A percentile compares a stretch with the other conserved stretches of the same genome.
phyloP scores from a whole-genome alignment of 2,797 vertebrate species.

The Natrix natrix region DNA sequence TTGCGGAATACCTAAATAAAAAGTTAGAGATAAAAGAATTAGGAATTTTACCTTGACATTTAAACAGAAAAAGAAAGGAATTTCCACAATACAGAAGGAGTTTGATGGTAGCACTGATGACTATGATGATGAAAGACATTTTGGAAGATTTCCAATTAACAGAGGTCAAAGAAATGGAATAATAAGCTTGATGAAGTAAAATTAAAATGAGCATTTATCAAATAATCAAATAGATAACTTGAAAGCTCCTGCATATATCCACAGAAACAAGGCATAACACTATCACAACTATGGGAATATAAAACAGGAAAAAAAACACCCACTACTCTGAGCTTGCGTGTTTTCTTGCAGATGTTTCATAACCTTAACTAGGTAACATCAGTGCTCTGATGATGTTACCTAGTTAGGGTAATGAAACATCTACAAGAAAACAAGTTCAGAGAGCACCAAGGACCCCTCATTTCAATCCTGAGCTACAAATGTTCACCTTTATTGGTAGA shows the following conservation, averaged over 20 bases:
- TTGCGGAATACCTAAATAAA: not conserved
- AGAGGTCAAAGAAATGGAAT: not conserved
- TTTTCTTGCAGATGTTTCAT: too few species aligned
- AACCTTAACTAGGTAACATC: too few species aligned
- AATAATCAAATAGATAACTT: not conserved
- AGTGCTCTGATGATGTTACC: too few species aligned
- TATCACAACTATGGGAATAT: not conserved
- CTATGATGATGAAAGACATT: not conserved
- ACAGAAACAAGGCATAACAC: not conserved
- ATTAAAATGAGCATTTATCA: not conserved
- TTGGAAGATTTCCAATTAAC: not conserved
- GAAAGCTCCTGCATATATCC: not conserved
- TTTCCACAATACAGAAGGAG: not conserved
- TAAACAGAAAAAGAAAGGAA: not conserved
- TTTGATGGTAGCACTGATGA: not conserved
- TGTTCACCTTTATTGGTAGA: too few species aligned
- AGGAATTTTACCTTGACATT: not conserved
- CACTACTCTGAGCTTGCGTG: not conserved
- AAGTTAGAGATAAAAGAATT: not conserved
- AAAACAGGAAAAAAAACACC: not conserved
- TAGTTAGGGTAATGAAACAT: too few species aligned
- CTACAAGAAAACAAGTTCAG: too few species aligned
- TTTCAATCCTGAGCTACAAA: too few species aligned
- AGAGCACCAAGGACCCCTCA: too few species aligned
- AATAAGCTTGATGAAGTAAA: not conserved